Conservation (phyloP, 2,113 vertebrate genomes). For the Mormyrus lacerda region DNA sequence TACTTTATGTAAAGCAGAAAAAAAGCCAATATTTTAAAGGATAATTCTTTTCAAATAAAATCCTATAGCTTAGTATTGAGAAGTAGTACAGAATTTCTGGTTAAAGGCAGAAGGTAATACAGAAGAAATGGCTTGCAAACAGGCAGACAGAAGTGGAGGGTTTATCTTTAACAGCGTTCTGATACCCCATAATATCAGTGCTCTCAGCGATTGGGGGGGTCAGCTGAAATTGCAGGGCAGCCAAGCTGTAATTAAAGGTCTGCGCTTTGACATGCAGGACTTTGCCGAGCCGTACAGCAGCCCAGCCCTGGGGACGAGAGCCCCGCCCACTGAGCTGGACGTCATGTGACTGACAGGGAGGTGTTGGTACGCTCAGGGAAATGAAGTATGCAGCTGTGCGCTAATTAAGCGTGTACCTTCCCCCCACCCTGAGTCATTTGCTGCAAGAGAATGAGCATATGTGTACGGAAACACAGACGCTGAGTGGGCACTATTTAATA, state of each 20-base stretch:
- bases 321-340: background rate
- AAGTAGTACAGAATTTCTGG: background rate
- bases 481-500: background rate
- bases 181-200: background rate
- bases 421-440: background rate
- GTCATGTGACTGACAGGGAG: background rate
- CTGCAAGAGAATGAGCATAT: background rate
- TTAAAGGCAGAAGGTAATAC: background rate
- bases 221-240: background rate
- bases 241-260: background rate
- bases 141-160: background rate
- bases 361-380: background rate
- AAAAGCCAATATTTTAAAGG: background rate
- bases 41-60: background rate
- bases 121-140: background rate
- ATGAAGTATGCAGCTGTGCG: background rate
- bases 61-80: background rate
- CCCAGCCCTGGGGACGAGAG: background rate
- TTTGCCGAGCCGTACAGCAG: background rate
- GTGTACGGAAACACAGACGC: background rate
- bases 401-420: background rate
- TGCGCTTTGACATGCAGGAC: background rate
- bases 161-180: background rate
- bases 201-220: background rate
- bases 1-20: background rate